Percentiles rank a stretch among this genome's conserved stretches.
Conservation (phyloP, 2,888 invertebrate species). For the Melieria picta region DNA sequence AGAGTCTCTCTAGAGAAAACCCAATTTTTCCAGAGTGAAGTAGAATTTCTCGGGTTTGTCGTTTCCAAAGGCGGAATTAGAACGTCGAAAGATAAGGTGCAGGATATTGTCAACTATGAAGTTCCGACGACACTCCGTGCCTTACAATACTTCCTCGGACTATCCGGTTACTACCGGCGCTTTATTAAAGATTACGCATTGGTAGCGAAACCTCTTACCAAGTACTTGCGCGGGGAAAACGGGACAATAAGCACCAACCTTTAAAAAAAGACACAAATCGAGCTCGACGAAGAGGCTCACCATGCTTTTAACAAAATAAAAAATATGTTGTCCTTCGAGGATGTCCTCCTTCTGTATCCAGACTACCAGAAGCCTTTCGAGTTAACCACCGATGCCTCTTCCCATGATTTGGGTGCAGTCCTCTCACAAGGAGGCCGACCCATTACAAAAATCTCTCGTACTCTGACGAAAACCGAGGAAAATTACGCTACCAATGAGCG, state of each 20-base stretch:
- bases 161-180: background rate
- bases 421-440: slow-evolving; percentile 2
- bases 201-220: background rate
- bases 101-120: background rate
- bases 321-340: background rate
- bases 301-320: background rate
- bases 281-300: no score
- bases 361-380: background rate
- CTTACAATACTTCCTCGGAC: background rate
- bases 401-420: background rate
- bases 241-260: background rate
- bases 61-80: background rate
- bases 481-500: slow-evolving; percentile 38
- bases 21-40: background rate
- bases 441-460: slow-evolving; percentile 14
- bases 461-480: slow-evolving; percentile 14
- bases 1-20: background rate
- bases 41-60: slow-evolving; percentile 5
- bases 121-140: background rate
- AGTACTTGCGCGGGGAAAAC: background rate
- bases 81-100: no score
- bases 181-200: background rate
- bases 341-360: background rate
- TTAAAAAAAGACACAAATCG: background rate
- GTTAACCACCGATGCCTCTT: background rate